Evolutionary conservation across 2,113 vertebrate genomes (phyloP), one percentile per base, ranked within the genome.

Genomic region (Crocuta crocuta): DNA sequence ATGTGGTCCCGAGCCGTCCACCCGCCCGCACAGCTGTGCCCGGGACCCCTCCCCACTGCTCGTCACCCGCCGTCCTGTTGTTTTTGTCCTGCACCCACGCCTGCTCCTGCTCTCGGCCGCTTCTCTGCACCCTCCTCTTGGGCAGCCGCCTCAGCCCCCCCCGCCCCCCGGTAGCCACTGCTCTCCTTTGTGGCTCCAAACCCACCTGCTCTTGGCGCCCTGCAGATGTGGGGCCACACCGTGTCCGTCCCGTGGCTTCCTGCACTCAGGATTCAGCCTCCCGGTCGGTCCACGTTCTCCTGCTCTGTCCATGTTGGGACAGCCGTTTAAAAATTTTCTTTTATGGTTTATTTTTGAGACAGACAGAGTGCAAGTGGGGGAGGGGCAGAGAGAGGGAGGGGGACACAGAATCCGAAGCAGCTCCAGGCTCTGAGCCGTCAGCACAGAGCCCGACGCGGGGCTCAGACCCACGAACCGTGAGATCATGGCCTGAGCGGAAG

Each of bases 151-250:
- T 11, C 48, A 10, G 43, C 13, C 4, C 45, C 74, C 74, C 74
- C 45, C 1, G 1, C 8, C 1, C 48, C 48, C 17, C 10, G 9
- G 48, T 21, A 19, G 76, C 76, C 16, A 0, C 43, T 9, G 26
- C 23, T 24, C 74, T 24, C 21, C 21, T 26, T 43, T 26, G 23
- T 74, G 39, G 35, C 43, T 28, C 73, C 16, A 24, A 28, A 15
- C 45, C 24, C 26, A 2, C 45, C 26, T 24, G 39, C 45, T 10
- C 26, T 1, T 2, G 45, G 76, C 21, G 48, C 48, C 76, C 28
- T 0, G 43, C 74, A n/a, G 4, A 16, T 13, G 1, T 31, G 31
- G 70, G 16, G 48, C 31, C 48, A 5, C 48, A 1, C 5, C 0
- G 16, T n/a, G 31, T 33, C 17, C 45, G 2, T 33, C 73, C 33